These are phyloP conservation scores for Oscheius myriophilus DNA, from an alignment of 2,888 invertebrate genomes.

Conservation along the genomic window DNA sequence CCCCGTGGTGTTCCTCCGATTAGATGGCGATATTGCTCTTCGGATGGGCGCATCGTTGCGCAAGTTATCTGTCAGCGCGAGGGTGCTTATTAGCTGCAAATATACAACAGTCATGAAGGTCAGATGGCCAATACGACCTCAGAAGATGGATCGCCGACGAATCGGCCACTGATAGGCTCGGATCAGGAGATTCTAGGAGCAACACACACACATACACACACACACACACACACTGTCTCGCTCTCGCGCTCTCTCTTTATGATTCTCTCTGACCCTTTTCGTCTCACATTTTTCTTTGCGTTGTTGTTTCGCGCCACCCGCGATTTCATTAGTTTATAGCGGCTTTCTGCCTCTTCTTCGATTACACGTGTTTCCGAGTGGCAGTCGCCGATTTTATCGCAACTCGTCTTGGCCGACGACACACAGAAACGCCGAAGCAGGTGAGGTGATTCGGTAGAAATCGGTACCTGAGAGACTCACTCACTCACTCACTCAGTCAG, in stretches of 20 bases:
- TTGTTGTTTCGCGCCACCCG: not conserved
- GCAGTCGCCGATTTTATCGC: constrained; percentile 19
- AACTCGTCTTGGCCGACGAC: constrained; percentile 10
- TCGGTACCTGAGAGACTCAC: too few relatives aligned
- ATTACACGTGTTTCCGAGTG: constrained; percentile 24
- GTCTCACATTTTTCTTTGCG: constrained; percentile 15
- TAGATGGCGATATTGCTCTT: not conserved
- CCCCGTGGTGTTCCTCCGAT: too few relatives aligned
- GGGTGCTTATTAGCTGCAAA: constrained; percentile 28
- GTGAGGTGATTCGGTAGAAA: not conserved
- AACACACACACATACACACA: too few relatives aligned
- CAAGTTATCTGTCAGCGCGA: constrained; percentile 25
- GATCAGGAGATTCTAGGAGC: not conserved
- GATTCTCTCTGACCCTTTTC: not conserved
- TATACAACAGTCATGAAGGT: constrained; percentile 30
- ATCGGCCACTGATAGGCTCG: not conserved
- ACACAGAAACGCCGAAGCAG: not conserved
- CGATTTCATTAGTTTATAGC: not conserved
- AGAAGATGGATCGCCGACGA: constrained; percentile 4
- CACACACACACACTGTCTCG: too few relatives aligned
- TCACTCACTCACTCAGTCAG: too few relatives aligned
- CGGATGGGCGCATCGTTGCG: constrained; percentile 21
- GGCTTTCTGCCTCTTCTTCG: not conserved
- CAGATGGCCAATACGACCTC: not conserved
- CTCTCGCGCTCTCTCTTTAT: constrained; percentile 7